Conservation (phyloP, 2,797 vertebrate species). For the Anguilla pacifica region DNA sequence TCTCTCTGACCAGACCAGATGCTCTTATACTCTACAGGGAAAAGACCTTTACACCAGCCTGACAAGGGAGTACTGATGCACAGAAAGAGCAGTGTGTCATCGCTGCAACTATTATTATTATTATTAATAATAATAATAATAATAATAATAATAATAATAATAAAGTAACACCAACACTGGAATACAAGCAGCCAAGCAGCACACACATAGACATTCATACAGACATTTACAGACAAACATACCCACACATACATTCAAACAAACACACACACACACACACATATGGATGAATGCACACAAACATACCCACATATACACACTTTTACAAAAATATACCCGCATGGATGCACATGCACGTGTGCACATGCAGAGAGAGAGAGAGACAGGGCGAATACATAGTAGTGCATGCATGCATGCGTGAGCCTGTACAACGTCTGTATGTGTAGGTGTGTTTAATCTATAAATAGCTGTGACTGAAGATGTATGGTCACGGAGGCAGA, state of each 20-base stretch:
- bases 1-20: not conserved
- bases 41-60: not conserved
- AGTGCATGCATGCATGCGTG: not conserved
- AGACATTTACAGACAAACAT: not conserved
- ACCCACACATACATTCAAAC: not conserved
- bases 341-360: not conserved
- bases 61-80: not conserved
- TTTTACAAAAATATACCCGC: too few species aligned
- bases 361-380: not conserved
- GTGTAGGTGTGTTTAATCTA: not conserved
- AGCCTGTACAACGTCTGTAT: not conserved
- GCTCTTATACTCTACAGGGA: not conserved
- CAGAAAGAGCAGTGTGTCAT: not conserved
- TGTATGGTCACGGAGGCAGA: not conserved
- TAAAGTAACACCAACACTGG: not conserved
- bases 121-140: too few species aligned
- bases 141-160: not conserved
- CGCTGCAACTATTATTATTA: not conserved
- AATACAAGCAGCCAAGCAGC: not conserved
- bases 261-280: not conserved
- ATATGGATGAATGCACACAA: not conserved
- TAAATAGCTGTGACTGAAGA: slow-evolving; percentile 5
- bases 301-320: not conserved
- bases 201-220: not conserved
- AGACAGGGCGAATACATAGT: not conserved